A percentile compares a stretch with the other conserved stretches of the same genome.
Conservation (phyloP, 2,797 vertebrate genomes). For the Lacerta bilineata region DNA sequence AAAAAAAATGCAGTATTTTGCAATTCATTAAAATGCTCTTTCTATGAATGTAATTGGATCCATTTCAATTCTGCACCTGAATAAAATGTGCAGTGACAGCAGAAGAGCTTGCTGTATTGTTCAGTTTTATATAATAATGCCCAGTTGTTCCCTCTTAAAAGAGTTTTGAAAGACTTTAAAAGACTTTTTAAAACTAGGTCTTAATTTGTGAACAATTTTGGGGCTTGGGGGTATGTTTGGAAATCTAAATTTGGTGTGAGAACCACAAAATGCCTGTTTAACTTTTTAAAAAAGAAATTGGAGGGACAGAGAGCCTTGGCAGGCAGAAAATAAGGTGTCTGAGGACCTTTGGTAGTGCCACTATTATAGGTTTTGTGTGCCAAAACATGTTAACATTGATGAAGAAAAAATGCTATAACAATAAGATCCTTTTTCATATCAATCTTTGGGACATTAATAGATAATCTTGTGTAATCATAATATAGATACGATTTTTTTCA, state of each 20-base stretch:
- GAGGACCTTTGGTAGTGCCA: too few species aligned
- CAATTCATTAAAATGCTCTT: slow-evolving; percentile 16
- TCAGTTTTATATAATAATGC: slow-evolving; percentile 14
- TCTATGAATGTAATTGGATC: slow-evolving; percentile 44
- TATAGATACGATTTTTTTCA: slow-evolving; percentile 22
- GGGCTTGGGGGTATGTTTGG: too few species aligned
- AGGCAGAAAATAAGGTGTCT: too few species aligned
- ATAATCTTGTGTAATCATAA: slow-evolving; percentile 11
- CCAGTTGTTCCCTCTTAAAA: slow-evolving; percentile 36
- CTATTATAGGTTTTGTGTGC: neutral
- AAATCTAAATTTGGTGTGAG: too few species aligned
- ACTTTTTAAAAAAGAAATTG: too few species aligned
- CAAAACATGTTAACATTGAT: slow-evolving; percentile 47
- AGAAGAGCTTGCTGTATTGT: slow-evolving; percentile 31
- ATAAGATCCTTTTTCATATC: slow-evolving; percentile 17
- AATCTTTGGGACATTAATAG: slow-evolving; percentile 30
- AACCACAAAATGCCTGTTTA: too few species aligned
- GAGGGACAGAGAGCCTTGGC: too few species aligned
- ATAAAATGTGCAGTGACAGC: slow-evolving; percentile 34
- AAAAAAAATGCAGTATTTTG: slow-evolving; percentile 17
- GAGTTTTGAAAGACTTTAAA: slow-evolving; percentile 31
- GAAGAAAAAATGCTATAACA: neutral
- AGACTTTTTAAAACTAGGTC: slow-evolving; percentile 37
- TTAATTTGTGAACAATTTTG: slow-evolving; percentile 13
- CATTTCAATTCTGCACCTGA: slow-evolving; percentile 37